Evolutionary conservation across 2,888 invertebrate genomes (phyloP), one percentile per base, ranked within the genome.

Genomic region (Bellardia bayeri): DNA sequence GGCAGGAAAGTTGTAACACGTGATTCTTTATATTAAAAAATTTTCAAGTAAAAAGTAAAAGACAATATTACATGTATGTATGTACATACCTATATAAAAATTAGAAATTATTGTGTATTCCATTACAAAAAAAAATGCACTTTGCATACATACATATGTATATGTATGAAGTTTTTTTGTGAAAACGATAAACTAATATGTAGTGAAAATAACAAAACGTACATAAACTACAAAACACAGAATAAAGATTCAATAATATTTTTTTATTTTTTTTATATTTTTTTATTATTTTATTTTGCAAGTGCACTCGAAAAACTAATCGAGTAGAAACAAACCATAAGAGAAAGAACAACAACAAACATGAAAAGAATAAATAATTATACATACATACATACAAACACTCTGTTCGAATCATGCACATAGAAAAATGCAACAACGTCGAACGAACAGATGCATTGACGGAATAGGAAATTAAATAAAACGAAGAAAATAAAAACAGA

Each of bases 261-360:
- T 76, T 40, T 66, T 40, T 33, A 4, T n/a, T 16, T 2, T 66
- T 23, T 76, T 66, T 42, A n/a, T n/a, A n/a, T n/a, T n/a, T 66
- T 40, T 33, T 3, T 11, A 9, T 56, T 69, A n/a, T 66, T 68
- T 8, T 2, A 3, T 66, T 75, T 81, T 69, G 80, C 66, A 79
- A 83, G 74, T 75, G 69, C 82, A 75, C 75, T 86, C 63, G 54
- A 75, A 69, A 82, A 74, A 74, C 79, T 78, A 79, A 83, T 86
- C 74, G 74, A 72, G 81, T 82, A 76, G 66, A 86, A 82, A 63
- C 33, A 64, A 78, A 74, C 68, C 72, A 86, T 68, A 74, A 82
- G 82, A 66, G 51, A 82, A 82, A 71, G 23, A 82, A 79, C 33
- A 78, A 75, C 61, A 66, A 51, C 37, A 75, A 75, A 76, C 45